Percentiles rank a stretch among this genome's conserved stretches.
phyloP scores from a whole-genome alignment of 2,113 vertebrate genomes.

The Formicarius rufipectus region DNA sequence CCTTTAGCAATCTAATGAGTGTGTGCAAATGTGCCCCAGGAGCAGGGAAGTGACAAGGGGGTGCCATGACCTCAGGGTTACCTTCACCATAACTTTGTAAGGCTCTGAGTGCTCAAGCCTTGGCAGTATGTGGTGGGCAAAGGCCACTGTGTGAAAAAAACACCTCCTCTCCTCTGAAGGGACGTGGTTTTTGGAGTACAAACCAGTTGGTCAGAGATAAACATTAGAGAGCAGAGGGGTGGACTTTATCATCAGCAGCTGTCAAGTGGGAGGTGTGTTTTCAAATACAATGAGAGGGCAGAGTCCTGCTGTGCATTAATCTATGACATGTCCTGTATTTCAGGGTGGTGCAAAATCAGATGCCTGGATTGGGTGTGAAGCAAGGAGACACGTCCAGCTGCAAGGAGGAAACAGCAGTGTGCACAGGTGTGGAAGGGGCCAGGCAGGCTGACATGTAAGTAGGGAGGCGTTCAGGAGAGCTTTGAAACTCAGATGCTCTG shows the following conservation, averaged over 20 bases:
- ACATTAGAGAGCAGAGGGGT: not conserved
- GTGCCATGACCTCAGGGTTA: not conserved
- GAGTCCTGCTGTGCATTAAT: constrained; percentile 10
- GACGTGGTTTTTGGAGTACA: not conserved
- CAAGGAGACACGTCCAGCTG: not conserved
- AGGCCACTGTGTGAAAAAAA: not conserved
- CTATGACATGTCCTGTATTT: not conserved
- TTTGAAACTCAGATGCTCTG: not conserved
- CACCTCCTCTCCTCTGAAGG: not conserved
- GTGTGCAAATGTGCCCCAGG: not conserved
- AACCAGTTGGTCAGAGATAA: not conserved
- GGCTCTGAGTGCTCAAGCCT: not conserved
- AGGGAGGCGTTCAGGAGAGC: not conserved
- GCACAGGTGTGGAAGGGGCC: not conserved
- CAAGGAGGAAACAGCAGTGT: not conserved
- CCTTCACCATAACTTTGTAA: not conserved
- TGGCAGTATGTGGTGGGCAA: not conserved
- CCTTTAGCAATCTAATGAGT: not conserved
- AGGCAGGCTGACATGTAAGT: not conserved
- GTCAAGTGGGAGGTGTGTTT: not conserved
- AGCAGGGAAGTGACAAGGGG: not conserved
- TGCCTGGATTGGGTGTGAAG: constrained; percentile 44
- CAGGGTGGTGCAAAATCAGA: constrained; percentile 31
- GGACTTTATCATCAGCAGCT: not conserved
- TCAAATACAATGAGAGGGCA: not conserved